phyloP scores from a whole-genome alignment of 2,113 vertebrate species.

The Macaca nemestrina region DNA sequence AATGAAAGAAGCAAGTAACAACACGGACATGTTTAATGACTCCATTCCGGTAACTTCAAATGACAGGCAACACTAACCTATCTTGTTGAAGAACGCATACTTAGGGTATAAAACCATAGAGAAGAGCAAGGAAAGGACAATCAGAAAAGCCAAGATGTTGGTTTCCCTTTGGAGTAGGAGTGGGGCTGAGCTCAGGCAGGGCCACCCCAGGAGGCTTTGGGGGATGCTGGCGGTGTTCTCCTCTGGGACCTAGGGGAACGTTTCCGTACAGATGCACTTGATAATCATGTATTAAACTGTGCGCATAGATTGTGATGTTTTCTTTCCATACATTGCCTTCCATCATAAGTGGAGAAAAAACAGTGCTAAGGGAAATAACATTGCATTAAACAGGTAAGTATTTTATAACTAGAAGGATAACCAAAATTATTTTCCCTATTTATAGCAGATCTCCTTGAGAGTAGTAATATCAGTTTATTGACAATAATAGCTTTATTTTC shows the following conservation, averaged over 20 bases:
- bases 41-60: background rate
- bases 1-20: background rate
- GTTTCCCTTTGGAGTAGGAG: background rate
- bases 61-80: background rate
- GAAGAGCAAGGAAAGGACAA: background rate
- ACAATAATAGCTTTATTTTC: background rate
- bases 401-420: background rate
- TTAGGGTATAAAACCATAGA: background rate
- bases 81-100: background rate
- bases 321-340: background rate
- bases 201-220: background rate
- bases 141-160: background rate
- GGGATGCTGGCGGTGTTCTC: background rate
- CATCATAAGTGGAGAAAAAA: background rate
- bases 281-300: background rate
- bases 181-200: background rate
- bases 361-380: background rate
- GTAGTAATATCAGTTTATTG: background rate
- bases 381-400: background rate
- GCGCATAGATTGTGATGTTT: background rate
- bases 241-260: background rate
- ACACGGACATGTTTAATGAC: background rate
- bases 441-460: background rate
- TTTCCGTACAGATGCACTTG: background rate
- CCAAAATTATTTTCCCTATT: slow-evolving; percentile 1